phyloP scores from a whole-genome alignment of 2,888 invertebrate species.

The Platycheirus rosarum region DNA sequence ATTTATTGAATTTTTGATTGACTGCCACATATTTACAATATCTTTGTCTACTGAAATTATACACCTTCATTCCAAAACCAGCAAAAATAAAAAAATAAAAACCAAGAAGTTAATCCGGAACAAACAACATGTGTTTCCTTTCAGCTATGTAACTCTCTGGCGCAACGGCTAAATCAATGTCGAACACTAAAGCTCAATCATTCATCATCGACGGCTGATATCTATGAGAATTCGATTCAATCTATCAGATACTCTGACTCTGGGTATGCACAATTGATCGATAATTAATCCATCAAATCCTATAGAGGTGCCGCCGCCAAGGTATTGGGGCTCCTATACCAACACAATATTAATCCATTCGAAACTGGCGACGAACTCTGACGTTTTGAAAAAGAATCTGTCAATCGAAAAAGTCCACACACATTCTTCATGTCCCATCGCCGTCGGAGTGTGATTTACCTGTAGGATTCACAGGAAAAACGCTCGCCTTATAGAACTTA shows the following conservation, averaged over 20 bases:
- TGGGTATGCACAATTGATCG: constrained; percentile 69
- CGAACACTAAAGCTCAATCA: constrained; percentile 66
- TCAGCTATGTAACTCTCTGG: neutral
- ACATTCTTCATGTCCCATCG: constrained; percentile 5
- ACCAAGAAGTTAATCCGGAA: constrained; percentile 49
- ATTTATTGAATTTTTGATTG: constrained; percentile 71
- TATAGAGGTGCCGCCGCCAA: constrained; percentile 44
- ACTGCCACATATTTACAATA: constrained; percentile 70
- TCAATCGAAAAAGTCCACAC: constrained; percentile 37
- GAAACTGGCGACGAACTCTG: neutral
- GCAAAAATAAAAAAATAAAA: neutral
- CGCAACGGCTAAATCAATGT: constrained; percentile 40
- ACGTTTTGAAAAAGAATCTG: constrained; percentile 21
- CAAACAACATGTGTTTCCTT: constrained; percentile 51
- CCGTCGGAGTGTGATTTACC: constrained; percentile 50
- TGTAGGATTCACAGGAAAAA: constrained; percentile 43
- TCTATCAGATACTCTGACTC: constrained; percentile 40
- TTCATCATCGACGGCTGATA: constrained; percentile 64
- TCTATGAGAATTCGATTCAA: constrained; percentile 34
- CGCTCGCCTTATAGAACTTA: constrained; percentile 32
- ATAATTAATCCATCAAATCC: constrained; percentile 73
- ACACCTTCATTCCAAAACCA: constrained; percentile 18
- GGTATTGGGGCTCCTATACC: constrained; percentile 23
- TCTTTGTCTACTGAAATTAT: constrained; percentile 33
- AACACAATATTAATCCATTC: neutral